These are phyloP conservation scores for Anhinga anhinga DNA, from an alignment of 2,113 vertebrate genomes.

Conservation along the genomic window DNA sequence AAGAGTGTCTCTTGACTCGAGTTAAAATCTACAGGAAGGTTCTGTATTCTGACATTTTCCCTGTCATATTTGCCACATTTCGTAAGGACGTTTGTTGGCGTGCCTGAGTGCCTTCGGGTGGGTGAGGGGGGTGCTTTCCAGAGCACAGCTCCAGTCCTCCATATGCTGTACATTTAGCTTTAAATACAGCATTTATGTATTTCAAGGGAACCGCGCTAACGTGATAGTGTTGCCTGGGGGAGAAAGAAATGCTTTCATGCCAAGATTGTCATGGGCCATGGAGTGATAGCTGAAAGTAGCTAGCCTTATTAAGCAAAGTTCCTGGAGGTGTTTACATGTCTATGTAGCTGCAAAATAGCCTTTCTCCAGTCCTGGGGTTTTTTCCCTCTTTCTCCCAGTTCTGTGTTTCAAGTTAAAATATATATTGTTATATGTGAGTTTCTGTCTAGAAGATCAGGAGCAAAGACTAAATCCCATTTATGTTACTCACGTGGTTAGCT, in stretches of 20 bases:
- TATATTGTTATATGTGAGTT: not conserved
- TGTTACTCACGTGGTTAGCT: not conserved
- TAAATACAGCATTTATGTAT: slow-evolving; percentile 36
- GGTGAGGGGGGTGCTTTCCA: not conserved
- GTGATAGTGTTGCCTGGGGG: slow-evolving; percentile 18
- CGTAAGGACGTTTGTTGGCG: not conserved
- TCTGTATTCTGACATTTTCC: not conserved
- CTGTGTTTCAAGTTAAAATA: not conserved
- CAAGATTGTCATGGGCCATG: not conserved
- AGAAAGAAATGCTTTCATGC: slow-evolving; percentile 21
- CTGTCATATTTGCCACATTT: not conserved
- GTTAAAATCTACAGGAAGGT: not conserved
- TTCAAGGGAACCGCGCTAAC: not conserved
- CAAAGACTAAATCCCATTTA: slow-evolving; percentile 3
- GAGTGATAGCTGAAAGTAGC: slow-evolving; percentile 13
- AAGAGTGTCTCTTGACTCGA: not conserved
- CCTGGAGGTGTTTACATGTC: slow-evolving; percentile 29
- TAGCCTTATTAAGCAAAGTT: slow-evolving; percentile 46
- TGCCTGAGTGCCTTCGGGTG: not conserved
- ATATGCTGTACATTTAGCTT: slow-evolving; percentile 10
- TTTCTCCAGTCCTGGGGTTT: not conserved
- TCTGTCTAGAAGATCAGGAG: not conserved
- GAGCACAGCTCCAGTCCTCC: not conserved
- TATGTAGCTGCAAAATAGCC: not conserved
- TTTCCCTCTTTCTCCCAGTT: not conserved